Evolutionary conservation across 2,797 vertebrate genomes (phyloP), one percentile per base, ranked within the genome.

Genomic region (Thamnophis elegans): DNA sequence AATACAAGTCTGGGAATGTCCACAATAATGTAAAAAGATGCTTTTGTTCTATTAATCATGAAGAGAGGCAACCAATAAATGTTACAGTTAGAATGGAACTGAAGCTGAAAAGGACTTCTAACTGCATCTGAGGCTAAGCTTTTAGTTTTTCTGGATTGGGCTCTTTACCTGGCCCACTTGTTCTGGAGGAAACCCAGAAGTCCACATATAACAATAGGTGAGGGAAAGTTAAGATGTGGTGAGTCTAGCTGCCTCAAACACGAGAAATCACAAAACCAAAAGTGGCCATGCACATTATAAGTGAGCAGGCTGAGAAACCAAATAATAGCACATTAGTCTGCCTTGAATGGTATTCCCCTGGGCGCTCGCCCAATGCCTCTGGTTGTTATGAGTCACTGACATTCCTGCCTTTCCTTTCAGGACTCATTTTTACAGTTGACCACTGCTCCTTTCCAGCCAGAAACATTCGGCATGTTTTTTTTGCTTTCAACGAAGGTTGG

Each of bases 401-500:
- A 47, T 73, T 90, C 36, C 20, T 86, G 82, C 60, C 60, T 86
- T 87, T 28, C 54, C 56, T 90, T 90, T 68, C 54, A n/a, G 47
- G 85, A 62, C 51, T 25, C 28, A 7, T 85, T 65, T 54, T 42
- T 42, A 82, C 88, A 85, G n/a, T 78, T 47, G 51, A 32, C 47
- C 6, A 5, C 55, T 89, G 8, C 59, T 18, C 18, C 51, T 55
- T 85, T 82, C 32, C 82, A 90, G 53, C 7, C 26, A 87, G 28
- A 26, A 92, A 14, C 12, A 18, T 22, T 73, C 5, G 2, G 53
- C 28, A 3, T 92, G 90, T 28, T 62, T 93, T 59, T 93, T 95
- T 95, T 92, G 82, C 68, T 89, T 62, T 94, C 87, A 90, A 28
- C 36, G 91, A 94, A 65, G 91, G 60, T 94, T 91, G 91, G 92